Evolutionary conservation across 2,797 vertebrate genomes (phyloP).

Genomic region (Odontamblyopus lacepedii): DNA sequence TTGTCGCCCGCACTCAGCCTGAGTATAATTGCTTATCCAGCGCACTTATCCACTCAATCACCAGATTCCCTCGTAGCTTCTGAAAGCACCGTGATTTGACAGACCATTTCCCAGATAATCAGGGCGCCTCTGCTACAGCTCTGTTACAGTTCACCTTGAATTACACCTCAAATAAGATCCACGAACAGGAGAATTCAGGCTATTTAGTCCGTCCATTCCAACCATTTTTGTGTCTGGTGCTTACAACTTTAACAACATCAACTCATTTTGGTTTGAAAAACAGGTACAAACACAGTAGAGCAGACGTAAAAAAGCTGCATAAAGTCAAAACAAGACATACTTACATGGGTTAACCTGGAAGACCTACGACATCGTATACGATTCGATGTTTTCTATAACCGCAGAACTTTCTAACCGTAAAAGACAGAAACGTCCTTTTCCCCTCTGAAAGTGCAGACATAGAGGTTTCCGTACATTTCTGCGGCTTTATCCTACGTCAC

Average conservation of each 20-base stretch:
- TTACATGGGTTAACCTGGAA: too few species aligned
- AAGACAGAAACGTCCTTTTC: too few species aligned
- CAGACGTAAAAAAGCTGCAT: too few species aligned
- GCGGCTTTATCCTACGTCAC: too few species aligned
- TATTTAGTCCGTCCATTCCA: background rate
- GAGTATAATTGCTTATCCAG: constrained; percentile 40
- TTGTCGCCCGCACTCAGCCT: constrained; percentile 37
- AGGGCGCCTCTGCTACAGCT: constrained; percentile 22
- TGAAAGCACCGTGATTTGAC: constrained; percentile 45
- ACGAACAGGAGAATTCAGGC: constrained; percentile 18
- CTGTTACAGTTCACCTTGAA: constrained; percentile 48
- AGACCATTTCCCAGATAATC: constrained; percentile 50
- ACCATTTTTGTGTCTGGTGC: background rate
- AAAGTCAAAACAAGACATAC: too few species aligned
- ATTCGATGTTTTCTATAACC: too few species aligned
- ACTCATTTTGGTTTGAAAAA: background rate
- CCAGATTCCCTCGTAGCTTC: constrained; percentile 28
- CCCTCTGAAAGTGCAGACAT: too few species aligned
- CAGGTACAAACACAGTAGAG: background rate
- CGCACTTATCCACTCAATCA: constrained; percentile 45
- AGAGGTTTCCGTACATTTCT: too few species aligned
- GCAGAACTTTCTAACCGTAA: too few species aligned
- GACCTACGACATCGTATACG: too few species aligned
- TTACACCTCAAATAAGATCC: constrained; percentile 6
- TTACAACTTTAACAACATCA: background rate